phyloP scores from a whole-genome alignment of 2,797 vertebrate species.

The Alosa sapidissima region DNA sequence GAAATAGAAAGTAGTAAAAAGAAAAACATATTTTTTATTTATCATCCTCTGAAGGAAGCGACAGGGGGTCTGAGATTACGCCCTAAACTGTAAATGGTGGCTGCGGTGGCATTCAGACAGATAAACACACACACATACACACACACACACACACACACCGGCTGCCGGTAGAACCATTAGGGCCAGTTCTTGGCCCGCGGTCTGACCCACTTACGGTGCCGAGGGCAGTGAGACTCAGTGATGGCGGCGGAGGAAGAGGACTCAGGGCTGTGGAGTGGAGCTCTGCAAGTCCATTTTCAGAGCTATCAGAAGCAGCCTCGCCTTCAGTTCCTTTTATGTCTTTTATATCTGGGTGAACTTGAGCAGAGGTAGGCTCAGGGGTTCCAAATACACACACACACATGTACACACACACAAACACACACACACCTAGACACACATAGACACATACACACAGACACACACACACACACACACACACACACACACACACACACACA shows the following conservation, averaged over 20 bases:
- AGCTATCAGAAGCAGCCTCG: not conserved
- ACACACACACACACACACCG: not conserved
- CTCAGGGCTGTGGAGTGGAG: not conserved
- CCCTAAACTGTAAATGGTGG: slow-evolving; percentile 9
- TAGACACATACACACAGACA: not conserved
- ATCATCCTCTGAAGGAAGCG: slow-evolving; percentile 42
- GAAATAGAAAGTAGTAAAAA: slow-evolving; percentile 42
- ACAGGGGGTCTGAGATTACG: slow-evolving; percentile 29
- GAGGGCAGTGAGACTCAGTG: not conserved
- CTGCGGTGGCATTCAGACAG: slow-evolving; percentile 9
- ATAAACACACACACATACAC: not conserved
- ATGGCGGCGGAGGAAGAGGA: not conserved
- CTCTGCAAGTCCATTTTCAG: not conserved
- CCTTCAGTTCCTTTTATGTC: not conserved
- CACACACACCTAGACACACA: not conserved
- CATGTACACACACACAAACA: slow-evolving; percentile 6
- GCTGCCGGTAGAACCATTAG: not conserved
- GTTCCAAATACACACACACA: not conserved
- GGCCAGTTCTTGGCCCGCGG: not conserved
- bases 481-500: not conserved
- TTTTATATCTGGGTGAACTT: not conserved
- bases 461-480: not conserved
- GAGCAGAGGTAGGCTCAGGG: not conserved
- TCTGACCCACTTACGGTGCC: not conserved
- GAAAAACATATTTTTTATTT: slow-evolving; percentile 54